A percentile compares a stretch with the other conserved stretches of the same genome.
phyloP scores from a whole-genome alignment of 2,113 vertebrate species.

The Alethe castanea region DNA sequence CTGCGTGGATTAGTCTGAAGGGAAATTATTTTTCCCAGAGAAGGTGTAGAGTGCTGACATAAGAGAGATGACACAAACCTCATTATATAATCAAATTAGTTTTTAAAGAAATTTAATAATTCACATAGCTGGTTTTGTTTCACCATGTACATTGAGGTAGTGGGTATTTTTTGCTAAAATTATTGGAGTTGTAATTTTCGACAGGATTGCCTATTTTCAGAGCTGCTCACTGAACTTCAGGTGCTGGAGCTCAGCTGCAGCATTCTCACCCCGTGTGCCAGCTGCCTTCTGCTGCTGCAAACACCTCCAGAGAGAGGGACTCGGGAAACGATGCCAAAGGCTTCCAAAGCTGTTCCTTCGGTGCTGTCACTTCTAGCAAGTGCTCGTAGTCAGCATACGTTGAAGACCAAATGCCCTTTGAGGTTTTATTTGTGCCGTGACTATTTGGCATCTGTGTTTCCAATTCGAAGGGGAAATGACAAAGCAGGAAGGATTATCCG shows the following conservation, averaged over 20 bases:
- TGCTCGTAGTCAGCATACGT: not conserved
- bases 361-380: not conserved
- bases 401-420: not conserved
- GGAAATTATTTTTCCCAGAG: constrained; percentile 13
- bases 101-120: not conserved
- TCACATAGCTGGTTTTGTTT: not conserved
- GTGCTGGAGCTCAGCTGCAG: not conserved
- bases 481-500: accelerated
- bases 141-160: not conserved
- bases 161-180: not conserved
- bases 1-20: constrained; percentile 13
- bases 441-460: not conserved
- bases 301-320: not conserved
- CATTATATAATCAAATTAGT: not conserved
- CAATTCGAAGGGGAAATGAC: not conserved
- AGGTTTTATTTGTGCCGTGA: not conserved
- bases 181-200: not conserved
- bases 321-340: not conserved
- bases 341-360: not conserved
- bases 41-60: not conserved
- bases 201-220: not conserved
- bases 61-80: not conserved
- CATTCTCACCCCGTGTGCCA: not conserved
- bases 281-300: not conserved
- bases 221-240: not conserved